A percentile compares a stretch with the other conserved stretches of the same genome.
Conservation (phyloP, 1,140 invertebrate genomes). For the Ceratoteleas bidentatus region DNA sequence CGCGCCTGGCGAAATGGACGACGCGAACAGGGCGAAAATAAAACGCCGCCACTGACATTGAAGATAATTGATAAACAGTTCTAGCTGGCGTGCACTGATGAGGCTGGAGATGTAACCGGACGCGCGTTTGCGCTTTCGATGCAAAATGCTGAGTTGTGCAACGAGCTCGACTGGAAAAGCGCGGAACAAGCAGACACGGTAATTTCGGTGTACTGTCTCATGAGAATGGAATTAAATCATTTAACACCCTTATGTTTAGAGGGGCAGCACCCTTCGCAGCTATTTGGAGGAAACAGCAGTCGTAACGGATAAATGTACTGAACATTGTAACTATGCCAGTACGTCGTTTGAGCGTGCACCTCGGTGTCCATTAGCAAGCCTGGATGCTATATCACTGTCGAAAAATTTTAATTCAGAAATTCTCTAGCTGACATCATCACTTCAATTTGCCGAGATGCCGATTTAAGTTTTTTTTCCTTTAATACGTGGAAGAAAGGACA, state of each 20-base stretch:
- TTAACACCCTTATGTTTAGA: slow-evolving; percentile 79
- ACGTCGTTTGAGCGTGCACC: slow-evolving; percentile 69
- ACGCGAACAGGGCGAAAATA: slow-evolving; percentile 43
- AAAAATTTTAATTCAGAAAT: slow-evolving; percentile 67
- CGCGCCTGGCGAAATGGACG: slow-evolving; percentile 9
- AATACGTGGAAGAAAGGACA: not conserved
- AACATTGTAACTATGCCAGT: slow-evolving; percentile 75
- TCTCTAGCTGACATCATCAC: slow-evolving; percentile 31
- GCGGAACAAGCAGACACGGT: slow-evolving; percentile 74
- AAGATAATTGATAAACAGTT: slow-evolving; percentile 66
- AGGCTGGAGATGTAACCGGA: slow-evolving; percentile 63
- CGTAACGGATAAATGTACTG: slow-evolving; percentile 78
- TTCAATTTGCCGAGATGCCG: slow-evolving; percentile 14
- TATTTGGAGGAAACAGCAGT: slow-evolving; percentile 76
- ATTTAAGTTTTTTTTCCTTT: slow-evolving; percentile 1
- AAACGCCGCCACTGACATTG: slow-evolving; percentile 32
- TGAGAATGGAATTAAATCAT: slow-evolving; percentile 80
- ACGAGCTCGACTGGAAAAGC: slow-evolving; percentile 57
- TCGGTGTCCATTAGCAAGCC: slow-evolving; percentile 71
- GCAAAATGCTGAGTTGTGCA: slow-evolving; percentile 65
- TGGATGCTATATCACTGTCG: slow-evolving; percentile 57
- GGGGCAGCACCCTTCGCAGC: slow-evolving; percentile 73
- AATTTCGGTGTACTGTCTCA: slow-evolving; percentile 73
- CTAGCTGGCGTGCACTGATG: slow-evolving; percentile 23
- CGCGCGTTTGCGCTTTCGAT: slow-evolving; percentile 56